Evolutionary conservation across 2,797 vertebrate species (phyloP).

Genomic region (Melanotaenia parkinsoni): DNA sequence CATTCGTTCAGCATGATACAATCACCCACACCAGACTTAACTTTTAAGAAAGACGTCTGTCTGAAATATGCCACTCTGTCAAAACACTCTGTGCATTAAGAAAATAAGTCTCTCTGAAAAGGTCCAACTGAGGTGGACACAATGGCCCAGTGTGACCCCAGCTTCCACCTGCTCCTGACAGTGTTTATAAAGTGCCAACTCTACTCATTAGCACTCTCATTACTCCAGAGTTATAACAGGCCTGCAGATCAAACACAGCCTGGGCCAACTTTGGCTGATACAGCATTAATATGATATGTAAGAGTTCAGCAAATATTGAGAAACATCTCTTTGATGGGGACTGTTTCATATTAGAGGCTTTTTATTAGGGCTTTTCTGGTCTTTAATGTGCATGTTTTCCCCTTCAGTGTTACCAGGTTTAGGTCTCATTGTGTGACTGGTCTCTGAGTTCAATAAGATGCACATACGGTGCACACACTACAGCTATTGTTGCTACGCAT

Average conservation of each 20-base stretch:
- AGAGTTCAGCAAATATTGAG: conserved; percentile 79
- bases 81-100: conserved; percentile 48
- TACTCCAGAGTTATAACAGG: conserved; percentile 69
- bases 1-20: conserved; percentile 64
- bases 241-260: conserved; percentile 75
- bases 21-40: conserved; percentile 59
- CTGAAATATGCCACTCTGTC: conserved; percentile 66
- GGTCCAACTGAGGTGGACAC: conserved; percentile 66
- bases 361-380: conserved; percentile 81
- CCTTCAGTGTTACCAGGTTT: conserved; percentile 77
- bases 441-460: conserved; percentile 47
- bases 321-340: conserved; percentile 78
- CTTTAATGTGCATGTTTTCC: conserved; percentile 81
- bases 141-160: conserved; percentile 66
- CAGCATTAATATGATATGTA: conserved; percentile 82
- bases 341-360: conserved; percentile 80
- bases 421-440: conserved; percentile 67
- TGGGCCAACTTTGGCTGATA: conserved; percentile 73
- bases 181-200: conserved; percentile 82
- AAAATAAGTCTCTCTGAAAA: conserved; percentile 48
- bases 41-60: conserved; percentile 65
- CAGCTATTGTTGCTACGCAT: conserved; percentile 22
- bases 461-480: conserved; percentile 58
- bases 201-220: conserved; percentile 75
- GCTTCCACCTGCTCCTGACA: conserved; percentile 74